Percentiles rank a stretch among this genome's conserved stretches.
Conservation (phyloP, 1,140 invertebrate species). For the Sminthurides bifidus region DNA sequence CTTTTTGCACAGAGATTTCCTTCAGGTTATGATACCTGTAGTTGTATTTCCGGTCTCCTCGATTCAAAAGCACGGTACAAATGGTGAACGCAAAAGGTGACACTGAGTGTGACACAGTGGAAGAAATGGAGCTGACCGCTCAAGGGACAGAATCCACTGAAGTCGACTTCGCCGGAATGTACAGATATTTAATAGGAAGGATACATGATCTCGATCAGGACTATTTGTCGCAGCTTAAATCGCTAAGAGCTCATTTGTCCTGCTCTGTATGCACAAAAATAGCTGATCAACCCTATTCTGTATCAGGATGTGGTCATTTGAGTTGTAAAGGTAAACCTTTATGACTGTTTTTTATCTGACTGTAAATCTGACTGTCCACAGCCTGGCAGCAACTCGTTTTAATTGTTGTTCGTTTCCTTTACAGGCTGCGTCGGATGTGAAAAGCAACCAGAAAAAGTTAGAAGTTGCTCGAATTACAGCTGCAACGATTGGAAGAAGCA, state of each 20-base stretch:
- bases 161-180: neutral
- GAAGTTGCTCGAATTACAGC: neutral
- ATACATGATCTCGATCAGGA: neutral
- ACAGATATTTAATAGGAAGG: neutral
- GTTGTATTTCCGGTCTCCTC: no score
- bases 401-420: neutral
- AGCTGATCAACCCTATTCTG: neutral
- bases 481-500: neutral
- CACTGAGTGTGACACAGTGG: no score
- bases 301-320: neutral
- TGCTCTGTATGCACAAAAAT: constrained; percentile 1
- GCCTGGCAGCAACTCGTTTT: neutral
- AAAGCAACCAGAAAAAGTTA: neutral
- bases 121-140: no score
- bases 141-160: no score
- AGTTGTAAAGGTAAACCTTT: neutral
- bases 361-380: neutral
- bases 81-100: no score
- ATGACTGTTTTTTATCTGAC: neutral
- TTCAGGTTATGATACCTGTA: no score
- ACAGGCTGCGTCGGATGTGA: neutral
- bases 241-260: neutral
- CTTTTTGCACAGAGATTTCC: no score
- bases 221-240: neutral
- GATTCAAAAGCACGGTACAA: no score